Base-by-base conservation (phyloP, 2,113 vertebrate genomes). In the Benitochromis conjunctus region DNA sequence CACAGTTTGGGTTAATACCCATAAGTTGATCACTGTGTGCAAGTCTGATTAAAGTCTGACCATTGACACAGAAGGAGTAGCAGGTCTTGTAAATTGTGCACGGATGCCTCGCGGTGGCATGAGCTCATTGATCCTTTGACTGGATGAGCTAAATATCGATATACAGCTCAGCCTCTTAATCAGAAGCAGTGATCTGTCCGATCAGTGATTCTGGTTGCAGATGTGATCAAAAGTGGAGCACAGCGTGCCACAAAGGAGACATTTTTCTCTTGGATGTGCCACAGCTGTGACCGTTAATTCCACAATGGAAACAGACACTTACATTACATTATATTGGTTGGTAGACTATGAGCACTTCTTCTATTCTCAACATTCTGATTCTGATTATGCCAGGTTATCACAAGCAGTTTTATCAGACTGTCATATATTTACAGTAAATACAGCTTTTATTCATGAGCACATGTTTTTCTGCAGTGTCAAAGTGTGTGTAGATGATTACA, bases 1-100 rank as follows among this genome's bases (percentile, higher is more conserved):
- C n/a, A 66, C 36, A 66, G 36, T 41, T 66, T 66, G 62, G 62
- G 62, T 66, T 41, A 41, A 41, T 36, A 66, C n/a, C n/a, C 41
- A 14, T 5, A 24, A 0, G 4, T 41, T 41, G 36, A 41, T 66
- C 36, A 24, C n/a, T 14, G 36, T 41, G n/a, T 66, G 58, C 12
- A 62, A 62, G 31, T 62, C 31, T 36, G 11, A 21, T 24, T 41
- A 1, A 41, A 24, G 41, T 66, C 1, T 66, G 36, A 66, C 36
- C 36, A 41, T 41, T 58, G 21, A 66, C 34, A 66, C 62, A 5
- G 34, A 19, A 66, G 36, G 0, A 66, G n/a, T 21, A 3, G 62
- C 36, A 2, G 19, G 62, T 41, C 62, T 66, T 66, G 62, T 21
- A 21, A 66, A 5, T 2, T 66, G 36, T 41, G 19, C 19, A 41